These are phyloP conservation scores for Tapirus indicus DNA, from an alignment of 2,797 vertebrate species.

Conservation along the genomic window DNA sequence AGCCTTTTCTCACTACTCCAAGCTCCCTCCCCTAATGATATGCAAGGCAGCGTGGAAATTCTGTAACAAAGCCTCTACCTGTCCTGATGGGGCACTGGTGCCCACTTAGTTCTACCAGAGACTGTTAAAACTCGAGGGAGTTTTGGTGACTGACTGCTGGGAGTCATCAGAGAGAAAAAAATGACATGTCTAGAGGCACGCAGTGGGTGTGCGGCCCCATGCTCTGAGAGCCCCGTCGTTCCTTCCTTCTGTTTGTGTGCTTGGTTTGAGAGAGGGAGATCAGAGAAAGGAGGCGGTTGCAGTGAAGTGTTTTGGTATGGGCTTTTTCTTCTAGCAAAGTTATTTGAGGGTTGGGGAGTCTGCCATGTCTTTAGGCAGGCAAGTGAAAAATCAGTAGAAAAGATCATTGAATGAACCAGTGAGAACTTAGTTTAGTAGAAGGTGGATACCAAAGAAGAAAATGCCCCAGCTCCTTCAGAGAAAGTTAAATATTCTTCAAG, in stretches of 20 bases:
- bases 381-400: conserved; percentile 1
- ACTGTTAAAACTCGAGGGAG: neutral
- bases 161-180: neutral
- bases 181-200: neutral
- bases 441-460: neutral
- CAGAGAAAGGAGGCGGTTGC: neutral
- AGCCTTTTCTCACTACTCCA: neutral
- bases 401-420: neutral
- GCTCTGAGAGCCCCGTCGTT: neutral
- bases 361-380: neutral
- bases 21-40: neutral
- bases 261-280: neutral
- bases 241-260: no score
- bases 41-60: neutral
- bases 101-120: neutral
- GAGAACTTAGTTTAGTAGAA: neutral
- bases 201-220: neutral
- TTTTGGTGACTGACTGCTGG: neutral
- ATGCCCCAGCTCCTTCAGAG: conserved; percentile 38
- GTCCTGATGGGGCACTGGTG: neutral
- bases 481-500: conserved; percentile 57
- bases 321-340: neutral
- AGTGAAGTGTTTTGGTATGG: neutral
- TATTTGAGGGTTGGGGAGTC: neutral
- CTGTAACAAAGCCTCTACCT: neutral